Base-by-base conservation (phyloP, 1,140 invertebrate genomes). In the Cotesia chilonis region DNA sequence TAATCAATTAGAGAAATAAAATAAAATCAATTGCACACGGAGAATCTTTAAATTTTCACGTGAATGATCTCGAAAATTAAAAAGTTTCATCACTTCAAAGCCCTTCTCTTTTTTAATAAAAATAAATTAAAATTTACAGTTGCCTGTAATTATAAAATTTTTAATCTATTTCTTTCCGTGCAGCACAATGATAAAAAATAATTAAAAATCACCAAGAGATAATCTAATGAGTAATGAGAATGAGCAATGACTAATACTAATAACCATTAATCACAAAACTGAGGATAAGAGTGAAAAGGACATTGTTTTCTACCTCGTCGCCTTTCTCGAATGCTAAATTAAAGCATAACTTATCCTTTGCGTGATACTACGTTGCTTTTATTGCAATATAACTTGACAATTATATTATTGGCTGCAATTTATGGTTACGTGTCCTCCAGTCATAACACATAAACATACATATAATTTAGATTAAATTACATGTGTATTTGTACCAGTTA, bases 321-420 rank as follows among this genome's bases (percentile, higher is more conserved):
- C 65, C 47, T 64, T 14, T 60, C 68, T 66, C 60, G n/a, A 47
- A 52, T 55, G 14, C 36, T 55, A 66, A 61, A 60, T 9, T 63
- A 51, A 69, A 70, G 9, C 52, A 75, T 66, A 72, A 70, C 51
- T 70, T 36, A 68, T 47, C 37, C 37, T 41, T 70, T 61, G 74
- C 71, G 74, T 72, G 71, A 28, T 69, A 51, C 65, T 17, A 59
- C 57, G 59, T 61, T 67, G 65, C 70, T 75, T 75, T 73, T 70
- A 75, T 73, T 71, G 64, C 71, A 68, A 47, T 66, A 59, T 70
- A 54, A 65, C 60, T 68, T 17, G 47, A 72, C 74, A 71, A 75
- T 75, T 75, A 75, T 75, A 75, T 75, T 73, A 75, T 75, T 75
- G 74, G 68, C 68, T 71, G 12, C 67, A 72, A 75, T 75, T 75